Percentiles rank a stretch among this genome's conserved stretches.
These are phyloP conservation scores for Mus musculus DNA, from an alignment of 2,113 vertebrate species.

Conservation along the genomic window GRCm39 chr14:100686001-100686500, in stretches of 20 bases:
- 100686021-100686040: neutral
- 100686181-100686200: neutral
- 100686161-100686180: neutral
- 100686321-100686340: neutral
- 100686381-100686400: neutral
- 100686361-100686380: neutral
- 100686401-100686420: neutral
- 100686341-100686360: neutral
- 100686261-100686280: neutral
- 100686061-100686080: neutral
- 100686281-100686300: neutral
- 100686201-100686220: neutral
- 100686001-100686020: conserved; percentile 22
- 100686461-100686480: neutral
- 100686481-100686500: neutral
- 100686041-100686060: neutral
- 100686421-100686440: neutral
- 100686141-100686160: neutral
- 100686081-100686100: neutral
- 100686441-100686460: neutral
- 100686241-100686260: neutral
- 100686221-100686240: neutral
- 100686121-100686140: neutral
- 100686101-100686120: neutral
- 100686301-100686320: neutral